phyloP scores from a whole-genome alignment of 2,888 invertebrate genomes.

The Mythimna ferrago region DNA sequence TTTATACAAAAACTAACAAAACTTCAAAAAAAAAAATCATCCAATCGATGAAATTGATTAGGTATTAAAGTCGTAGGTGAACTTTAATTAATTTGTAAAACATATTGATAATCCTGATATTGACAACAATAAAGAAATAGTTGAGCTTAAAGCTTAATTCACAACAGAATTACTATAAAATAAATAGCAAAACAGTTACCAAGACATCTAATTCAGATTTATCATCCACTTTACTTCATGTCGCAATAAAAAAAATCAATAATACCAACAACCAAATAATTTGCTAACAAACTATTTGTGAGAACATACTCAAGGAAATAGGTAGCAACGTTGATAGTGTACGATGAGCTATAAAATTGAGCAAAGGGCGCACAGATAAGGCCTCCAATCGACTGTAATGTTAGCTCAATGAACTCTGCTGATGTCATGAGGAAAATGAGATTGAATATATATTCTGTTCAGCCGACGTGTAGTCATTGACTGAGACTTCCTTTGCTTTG shows the following conservation, averaged over 20 bases:
- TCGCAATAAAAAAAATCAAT: slow-evolving; percentile 42
- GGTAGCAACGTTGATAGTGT: slow-evolving; percentile 43
- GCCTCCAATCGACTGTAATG: slow-evolving; percentile 46
- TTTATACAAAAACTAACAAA: too few relatives aligned
- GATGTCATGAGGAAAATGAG: slow-evolving; percentile 56
- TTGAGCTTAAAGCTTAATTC: too few relatives aligned
- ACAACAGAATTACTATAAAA: neutral
- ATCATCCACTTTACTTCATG: slow-evolving; percentile 13
- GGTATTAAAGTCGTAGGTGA: too few relatives aligned
- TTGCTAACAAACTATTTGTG: slow-evolving; percentile 38
- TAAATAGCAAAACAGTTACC: neutral
- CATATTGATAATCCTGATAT: neutral
- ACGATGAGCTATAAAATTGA: slow-evolving; percentile 52
- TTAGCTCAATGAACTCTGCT: slow-evolving; percentile 56
- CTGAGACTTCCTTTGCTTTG: slow-evolving; percentile 29
- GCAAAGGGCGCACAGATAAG: slow-evolving; percentile 47
- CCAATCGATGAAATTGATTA: too few relatives aligned
- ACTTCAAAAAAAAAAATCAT: neutral
- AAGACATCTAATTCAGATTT: slow-evolving; percentile 2
- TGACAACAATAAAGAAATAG: neutral
- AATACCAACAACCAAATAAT: slow-evolving; percentile 24
- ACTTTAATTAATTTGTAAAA: too few relatives aligned
- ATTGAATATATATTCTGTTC: slow-evolving; percentile 51
- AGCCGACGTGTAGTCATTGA: slow-evolving; percentile 29
- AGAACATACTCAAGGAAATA: slow-evolving; percentile 43